Evolutionary conservation across 2,888 invertebrate genomes (phyloP).

Genomic region (Himalopsyche japonica): DNA sequence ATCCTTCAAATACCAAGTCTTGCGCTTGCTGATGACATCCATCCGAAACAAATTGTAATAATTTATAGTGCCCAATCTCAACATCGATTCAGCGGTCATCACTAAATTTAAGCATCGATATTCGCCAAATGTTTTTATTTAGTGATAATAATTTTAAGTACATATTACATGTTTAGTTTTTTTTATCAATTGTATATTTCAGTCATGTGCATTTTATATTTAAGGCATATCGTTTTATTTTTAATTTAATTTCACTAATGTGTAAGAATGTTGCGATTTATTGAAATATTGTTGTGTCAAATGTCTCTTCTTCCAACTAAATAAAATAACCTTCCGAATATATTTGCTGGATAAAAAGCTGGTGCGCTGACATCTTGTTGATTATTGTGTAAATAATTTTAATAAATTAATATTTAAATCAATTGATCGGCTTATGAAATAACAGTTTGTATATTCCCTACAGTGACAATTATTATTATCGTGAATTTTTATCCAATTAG

Average conservation of each 20-base stretch:
- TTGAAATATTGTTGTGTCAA: no score
- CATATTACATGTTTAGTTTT: neutral
- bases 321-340: neutral
- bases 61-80: neutral
- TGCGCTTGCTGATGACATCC: slow-evolving; percentile 63
- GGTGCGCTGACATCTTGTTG: neutral
- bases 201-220: neutral
- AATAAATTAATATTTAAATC: neutral
- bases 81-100: neutral
- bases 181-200: neutral
- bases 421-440: neutral
- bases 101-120: neutral
- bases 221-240: no score
- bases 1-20: slow-evolving; percentile 53
- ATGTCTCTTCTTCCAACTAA: no score
- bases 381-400: neutral
- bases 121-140: neutral
- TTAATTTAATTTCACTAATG: no score
- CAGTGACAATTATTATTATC: slow-evolving; percentile 19
- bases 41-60: neutral
- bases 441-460: slow-evolving; percentile 16
- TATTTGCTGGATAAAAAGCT: neutral
- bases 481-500: neutral
- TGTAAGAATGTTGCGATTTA: no score
- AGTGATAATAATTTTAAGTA: neutral